Base-by-base conservation (phyloP, 2,113 vertebrate genomes). In the Bos indicus region DNA sequence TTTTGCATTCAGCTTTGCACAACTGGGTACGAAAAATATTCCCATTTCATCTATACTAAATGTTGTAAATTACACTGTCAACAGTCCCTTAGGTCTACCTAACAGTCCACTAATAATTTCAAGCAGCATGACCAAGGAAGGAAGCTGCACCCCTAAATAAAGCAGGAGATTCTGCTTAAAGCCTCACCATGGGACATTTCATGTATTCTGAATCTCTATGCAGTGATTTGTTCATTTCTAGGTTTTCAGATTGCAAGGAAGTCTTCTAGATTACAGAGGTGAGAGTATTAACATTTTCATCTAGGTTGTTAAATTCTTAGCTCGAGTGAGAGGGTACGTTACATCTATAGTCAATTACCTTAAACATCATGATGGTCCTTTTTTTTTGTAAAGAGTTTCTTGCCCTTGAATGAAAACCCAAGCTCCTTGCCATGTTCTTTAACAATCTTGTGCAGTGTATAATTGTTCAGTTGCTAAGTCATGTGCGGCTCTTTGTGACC, bases 61-160 rank as follows among this genome's bases (percentile, higher is more conserved):
- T 96, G 88, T 88, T 97, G 64, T 96, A 96, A 98, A 97, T 96
- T 92, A 90, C 48, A 91, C 92, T 93, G 91, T 95, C 97, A 88
- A 88, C 93, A 95, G 60, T 90, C 94, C 43, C 71, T 96, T 85
- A 92, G 84, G 88, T 96, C 13, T 90, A 87, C 59, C 40, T 92
- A 93, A 59, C 23, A 85, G 57, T 91, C 59, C 64, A 95, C 83
- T 95, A 85, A 94, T 95, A 94, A 57, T 96, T 96, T 95, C 81
- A 97, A 98, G 91, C 85, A 98, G 77, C 77, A 85, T 89, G 85
- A 96, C 85, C 77, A 86, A 92, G 43, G 54, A 80, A 97, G 93
- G 84, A 97, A 97, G 91, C 83, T 88, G 26, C 59, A 88, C 95
- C 64, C 54, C 54, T 96, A 86, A 94, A 71, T 92, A 96, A 95